Percentiles rank a stretch among this genome's conserved stretches.
These are phyloP conservation scores for Oceanodroma tethys DNA, from an alignment of 2,113 vertebrate genomes.

Conservation along the genomic window DNA sequence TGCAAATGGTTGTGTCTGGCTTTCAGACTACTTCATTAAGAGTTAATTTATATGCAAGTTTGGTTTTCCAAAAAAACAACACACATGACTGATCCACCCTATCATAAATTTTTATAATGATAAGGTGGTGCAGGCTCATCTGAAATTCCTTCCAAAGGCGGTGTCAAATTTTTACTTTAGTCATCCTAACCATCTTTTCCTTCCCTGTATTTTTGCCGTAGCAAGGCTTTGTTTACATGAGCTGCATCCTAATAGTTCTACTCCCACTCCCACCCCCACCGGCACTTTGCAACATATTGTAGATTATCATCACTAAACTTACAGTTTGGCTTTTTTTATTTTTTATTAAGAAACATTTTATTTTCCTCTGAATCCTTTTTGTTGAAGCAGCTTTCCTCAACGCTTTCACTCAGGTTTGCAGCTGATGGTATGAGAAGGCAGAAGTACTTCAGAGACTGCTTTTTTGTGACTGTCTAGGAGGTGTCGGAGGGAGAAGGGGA, in stretches of 20 bases:
- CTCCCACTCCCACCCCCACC: background rate
- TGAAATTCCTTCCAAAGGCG: constrained; percentile 37
- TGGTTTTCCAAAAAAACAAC: constrained; percentile 47
- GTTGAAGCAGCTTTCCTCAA: background rate
- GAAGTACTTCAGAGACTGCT: background rate
- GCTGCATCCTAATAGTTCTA: constrained; percentile 6
- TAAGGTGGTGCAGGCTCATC: constrained; percentile 36
- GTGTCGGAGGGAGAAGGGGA: background rate
- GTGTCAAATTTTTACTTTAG: constrained; percentile 35
- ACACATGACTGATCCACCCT: constrained; percentile 54
- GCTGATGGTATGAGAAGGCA: background rate
- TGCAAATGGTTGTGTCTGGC: constrained; percentile 61
- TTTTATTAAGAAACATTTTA: background rate
- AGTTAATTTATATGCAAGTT: constrained; percentile 57
- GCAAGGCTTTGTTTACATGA: constrained; percentile 41
- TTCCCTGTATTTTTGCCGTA: background rate
- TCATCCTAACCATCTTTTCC: constrained; percentile 47
- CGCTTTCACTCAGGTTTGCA: background rate
- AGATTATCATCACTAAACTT: constrained; percentile 17
- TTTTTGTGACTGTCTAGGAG: background rate
- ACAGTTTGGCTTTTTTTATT: background rate
- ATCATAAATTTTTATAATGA: constrained; percentile 64
- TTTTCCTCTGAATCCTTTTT: background rate
- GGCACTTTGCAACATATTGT: background rate
- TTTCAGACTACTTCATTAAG: constrained; percentile 50